These are phyloP conservation scores for Pristionchus fissidentatus DNA, from an alignment of 2,888 invertebrate species.

Conservation along the genomic window DNA sequence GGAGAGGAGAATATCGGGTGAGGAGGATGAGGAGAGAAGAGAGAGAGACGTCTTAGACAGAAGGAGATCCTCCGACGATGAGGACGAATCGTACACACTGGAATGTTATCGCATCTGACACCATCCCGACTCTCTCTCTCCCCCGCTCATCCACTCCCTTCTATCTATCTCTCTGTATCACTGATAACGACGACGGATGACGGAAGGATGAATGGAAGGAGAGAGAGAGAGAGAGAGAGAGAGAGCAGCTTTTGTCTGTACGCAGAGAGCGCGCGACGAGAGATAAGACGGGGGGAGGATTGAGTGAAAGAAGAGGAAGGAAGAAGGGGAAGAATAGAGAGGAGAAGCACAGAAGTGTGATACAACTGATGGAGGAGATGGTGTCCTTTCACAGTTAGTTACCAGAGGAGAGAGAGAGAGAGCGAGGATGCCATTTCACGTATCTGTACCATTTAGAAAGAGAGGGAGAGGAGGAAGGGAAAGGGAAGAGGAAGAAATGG, in stretches of 20 bases:
- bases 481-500: not conserved
- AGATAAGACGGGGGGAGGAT: not conserved
- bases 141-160: not conserved
- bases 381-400: constrained; percentile 37
- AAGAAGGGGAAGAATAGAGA: not conserved
- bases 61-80: not conserved
- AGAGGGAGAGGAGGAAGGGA: not conserved
- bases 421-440: constrained; percentile 31
- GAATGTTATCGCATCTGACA: constrained; percentile 31
- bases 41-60: not conserved
- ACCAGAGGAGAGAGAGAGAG: no score
- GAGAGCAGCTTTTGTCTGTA: not conserved
- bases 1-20: not conserved
- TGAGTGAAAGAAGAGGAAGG: not conserved
- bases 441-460: constrained; percentile 19
- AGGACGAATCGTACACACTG: constrained; percentile 37
- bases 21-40: constrained; percentile 15
- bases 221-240: not conserved
- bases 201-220: not conserved
- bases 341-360: constrained; percentile 14
- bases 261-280: not conserved
- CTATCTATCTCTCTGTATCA: not conserved
- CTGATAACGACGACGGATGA: constrained; percentile 35
- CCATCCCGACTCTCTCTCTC: not conserved
- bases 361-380: not conserved